Evolutionary conservation across 2,113 vertebrate genomes (phyloP).

Genomic region (Meriones unguiculatus): DNA sequence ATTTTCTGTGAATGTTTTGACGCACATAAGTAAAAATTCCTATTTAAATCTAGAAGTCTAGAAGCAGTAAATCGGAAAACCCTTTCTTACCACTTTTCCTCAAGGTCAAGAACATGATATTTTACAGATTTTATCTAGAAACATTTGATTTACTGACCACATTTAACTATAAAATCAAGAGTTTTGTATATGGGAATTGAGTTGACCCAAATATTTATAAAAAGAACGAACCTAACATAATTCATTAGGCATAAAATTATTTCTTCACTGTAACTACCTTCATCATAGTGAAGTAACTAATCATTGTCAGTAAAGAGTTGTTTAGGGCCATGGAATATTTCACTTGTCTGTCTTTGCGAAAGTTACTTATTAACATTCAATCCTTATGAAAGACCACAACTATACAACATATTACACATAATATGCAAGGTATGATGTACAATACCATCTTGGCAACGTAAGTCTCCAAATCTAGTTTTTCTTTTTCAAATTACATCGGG

Average conservation of each 20-base stretch:
- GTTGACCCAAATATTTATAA: neutral
- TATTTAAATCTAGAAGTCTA: neutral
- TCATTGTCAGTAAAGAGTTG: neutral
- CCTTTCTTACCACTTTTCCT: neutral
- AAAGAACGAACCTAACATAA: neutral
- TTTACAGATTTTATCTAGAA: neutral
- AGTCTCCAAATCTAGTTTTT: neutral
- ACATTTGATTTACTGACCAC: neutral
- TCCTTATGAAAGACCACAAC: neutral
- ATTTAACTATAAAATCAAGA: neutral
- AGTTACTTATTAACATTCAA: neutral
- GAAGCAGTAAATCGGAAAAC: neutral
- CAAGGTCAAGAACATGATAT: neutral
- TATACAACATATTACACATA: neutral
- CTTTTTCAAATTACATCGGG: neutral
- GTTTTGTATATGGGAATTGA: neutral
- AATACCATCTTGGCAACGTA: neutral
- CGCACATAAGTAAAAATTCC: neutral
- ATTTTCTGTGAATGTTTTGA: neutral
- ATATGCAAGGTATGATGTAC: neutral
- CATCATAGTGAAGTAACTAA: neutral
- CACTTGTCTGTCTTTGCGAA: neutral
- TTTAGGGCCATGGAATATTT: neutral
- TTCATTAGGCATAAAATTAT: neutral
- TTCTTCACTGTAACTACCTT: neutral